A percentile compares a stretch with the other conserved stretches of the same genome.
phyloP scores from a whole-genome alignment of 2,113 vertebrate genomes.

The Bufo bufo region DNA sequence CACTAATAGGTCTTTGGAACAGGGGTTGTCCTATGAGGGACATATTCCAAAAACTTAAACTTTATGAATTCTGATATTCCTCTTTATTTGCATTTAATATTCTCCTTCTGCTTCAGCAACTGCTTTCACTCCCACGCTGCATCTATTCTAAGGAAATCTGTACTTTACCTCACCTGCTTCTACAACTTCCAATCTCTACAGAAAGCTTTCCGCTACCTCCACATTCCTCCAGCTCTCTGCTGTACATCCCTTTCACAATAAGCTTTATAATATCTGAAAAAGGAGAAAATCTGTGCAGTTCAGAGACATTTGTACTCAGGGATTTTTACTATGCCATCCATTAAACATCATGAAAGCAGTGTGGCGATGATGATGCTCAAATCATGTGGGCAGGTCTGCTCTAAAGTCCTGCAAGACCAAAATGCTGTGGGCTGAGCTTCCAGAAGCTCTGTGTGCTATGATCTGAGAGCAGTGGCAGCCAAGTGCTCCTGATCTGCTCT shows the following conservation, averaged over 20 bases:
- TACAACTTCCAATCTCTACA: slow-evolving; percentile 1
- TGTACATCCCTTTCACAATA: background rate
- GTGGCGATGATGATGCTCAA: slow-evolving; percentile 39
- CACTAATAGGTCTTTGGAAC: background rate
- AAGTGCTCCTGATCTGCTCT: slow-evolving; percentile 14
- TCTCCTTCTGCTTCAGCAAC: slow-evolving; percentile 25
- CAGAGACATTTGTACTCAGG: background rate
- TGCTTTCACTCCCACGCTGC: slow-evolving; percentile 39
- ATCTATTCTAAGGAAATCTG: slow-evolving; percentile 26
- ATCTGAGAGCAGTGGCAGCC: slow-evolving; percentile 6
- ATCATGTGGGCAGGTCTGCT: slow-evolving; percentile 36
- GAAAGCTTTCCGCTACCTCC: background rate
- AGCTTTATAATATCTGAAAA: background rate
- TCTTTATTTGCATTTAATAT: background rate
- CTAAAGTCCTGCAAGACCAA: slow-evolving; percentile 45
- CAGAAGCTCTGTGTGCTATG: slow-evolving; percentile 36
- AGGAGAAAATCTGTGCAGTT: background rate
- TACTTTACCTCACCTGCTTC: slow-evolving; percentile 40
- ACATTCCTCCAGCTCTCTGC: background rate
- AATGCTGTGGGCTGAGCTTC: slow-evolving; percentile 55
- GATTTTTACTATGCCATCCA: background rate
- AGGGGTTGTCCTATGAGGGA: background rate
- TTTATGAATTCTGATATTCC: background rate
- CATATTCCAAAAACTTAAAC: background rate
- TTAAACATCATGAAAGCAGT: background rate